Evolutionary conservation across 2,113 vertebrate genomes (phyloP).

Genomic region (Chaetodon auriga): DNA sequence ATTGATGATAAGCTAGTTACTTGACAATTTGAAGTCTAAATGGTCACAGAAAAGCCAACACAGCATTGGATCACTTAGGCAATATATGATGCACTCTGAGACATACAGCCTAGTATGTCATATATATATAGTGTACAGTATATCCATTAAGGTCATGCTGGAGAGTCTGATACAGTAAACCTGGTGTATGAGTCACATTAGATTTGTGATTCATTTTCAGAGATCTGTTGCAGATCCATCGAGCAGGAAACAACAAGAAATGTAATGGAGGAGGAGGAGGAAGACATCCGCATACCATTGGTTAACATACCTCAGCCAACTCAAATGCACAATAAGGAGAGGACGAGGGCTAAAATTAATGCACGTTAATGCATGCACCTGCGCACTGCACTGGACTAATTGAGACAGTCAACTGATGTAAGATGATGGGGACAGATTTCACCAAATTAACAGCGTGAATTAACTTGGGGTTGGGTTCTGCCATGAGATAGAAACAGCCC

Average conservation of each 20-base stretch:
- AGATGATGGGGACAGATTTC: conserved; percentile 17
- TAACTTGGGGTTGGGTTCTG: conserved; percentile 10
- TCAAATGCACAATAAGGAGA: conserved; percentile 30
- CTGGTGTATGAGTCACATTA: conserved; percentile 50
- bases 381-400: conserved; percentile 46
- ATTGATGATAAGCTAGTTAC: neutral
- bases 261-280: conserved; percentile 14
- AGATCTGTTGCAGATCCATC: conserved; percentile 44
- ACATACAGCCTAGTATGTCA: conserved; percentile 10
- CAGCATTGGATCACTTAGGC: conserved; percentile 2
- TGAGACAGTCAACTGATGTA: conserved; percentile 38
- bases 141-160: conserved; percentile 48
- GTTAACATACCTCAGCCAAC: conserved; percentile 37
- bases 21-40: conserved; percentile 8
- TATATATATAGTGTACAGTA: conserved; percentile 14
- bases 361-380: conserved; percentile 63
- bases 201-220: conserved; percentile 44
- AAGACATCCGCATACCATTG: conserved; percentile 19
- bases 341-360: conserved; percentile 11
- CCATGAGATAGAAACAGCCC: conserved; percentile 9
- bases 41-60: conserved; percentile 13
- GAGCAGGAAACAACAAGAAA: conserved; percentile 51
- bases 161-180: conserved; percentile 34
- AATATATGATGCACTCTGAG: conserved; percentile 21
- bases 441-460: neutral